Percentiles rank a stretch among this genome's conserved stretches.
Evolutionary conservation across 2,797 vertebrate species (phyloP).

Genomic region (Chiroxiphia lanceolata): DNA sequence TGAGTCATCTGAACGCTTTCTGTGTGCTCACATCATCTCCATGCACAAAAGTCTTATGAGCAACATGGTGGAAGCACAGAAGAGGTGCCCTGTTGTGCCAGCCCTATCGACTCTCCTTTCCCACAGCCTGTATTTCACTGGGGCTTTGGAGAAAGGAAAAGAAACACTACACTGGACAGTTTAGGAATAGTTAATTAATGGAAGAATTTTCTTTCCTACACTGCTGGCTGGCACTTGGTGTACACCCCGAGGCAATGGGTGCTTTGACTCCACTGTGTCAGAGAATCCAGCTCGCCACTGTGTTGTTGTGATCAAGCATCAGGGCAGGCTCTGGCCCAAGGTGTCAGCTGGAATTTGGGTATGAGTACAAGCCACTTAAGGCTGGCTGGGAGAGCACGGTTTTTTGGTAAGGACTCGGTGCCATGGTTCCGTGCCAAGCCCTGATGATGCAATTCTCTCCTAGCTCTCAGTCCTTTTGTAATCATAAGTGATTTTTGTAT

Average conservation of each 20-base stretch:
- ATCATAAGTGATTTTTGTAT: conserved; percentile 32
- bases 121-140: neutral
- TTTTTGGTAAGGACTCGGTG: neutral
- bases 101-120: neutral
- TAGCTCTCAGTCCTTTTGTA: conserved; percentile 24
- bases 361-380: neutral
- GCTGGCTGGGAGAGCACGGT: neutral
- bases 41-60: neutral
- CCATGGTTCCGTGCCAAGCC: neutral
- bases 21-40: neutral
- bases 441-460: conserved; percentile 22
- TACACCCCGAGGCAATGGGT: rapidly evolving
- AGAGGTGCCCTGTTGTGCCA: neutral
- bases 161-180: neutral
- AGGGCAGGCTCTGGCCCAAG: neutral
- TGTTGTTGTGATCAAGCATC: neutral
- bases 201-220: neutral
- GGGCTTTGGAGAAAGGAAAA: neutral
- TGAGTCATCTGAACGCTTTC: neutral
- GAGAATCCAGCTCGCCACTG: neutral
- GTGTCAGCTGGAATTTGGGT: neutral
- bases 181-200: neutral
- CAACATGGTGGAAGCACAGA: rapidly evolving
- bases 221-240: neutral
- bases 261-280: neutral